These are phyloP conservation scores for Acanthosepion esculentum DNA, from an alignment of 2,888 invertebrate species.

Conservation along the genomic window DNA sequence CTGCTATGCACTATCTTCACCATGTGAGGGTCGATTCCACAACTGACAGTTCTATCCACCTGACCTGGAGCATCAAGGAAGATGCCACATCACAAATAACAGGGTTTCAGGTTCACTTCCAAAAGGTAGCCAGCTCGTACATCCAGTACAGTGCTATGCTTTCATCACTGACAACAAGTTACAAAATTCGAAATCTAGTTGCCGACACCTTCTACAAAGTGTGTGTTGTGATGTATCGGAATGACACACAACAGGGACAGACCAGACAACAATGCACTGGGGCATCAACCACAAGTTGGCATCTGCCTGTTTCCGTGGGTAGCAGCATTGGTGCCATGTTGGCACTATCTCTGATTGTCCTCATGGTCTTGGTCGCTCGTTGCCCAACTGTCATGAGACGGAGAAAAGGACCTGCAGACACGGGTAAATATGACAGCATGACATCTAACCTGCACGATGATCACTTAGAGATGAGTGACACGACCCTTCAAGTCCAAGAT, in stretches of 20 bases:
- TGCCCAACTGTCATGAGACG: conserved; percentile 59
- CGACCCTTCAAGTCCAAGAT: conserved; percentile 65
- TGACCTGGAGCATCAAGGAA: conserved; percentile 60
- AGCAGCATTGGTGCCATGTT: conserved; percentile 70
- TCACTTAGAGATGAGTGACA: conserved; percentile 67
- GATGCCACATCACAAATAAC: conserved; percentile 55
- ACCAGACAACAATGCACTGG: conserved; percentile 64
- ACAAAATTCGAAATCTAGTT: conserved; percentile 65
- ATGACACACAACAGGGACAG: conserved; percentile 55
- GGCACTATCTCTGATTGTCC: conserved; percentile 68
- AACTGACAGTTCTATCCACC: conserved; percentile 63
- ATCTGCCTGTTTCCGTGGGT: conserved; percentile 70
- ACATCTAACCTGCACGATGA: conserved; percentile 68
- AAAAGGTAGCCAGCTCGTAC: conserved; percentile 66
- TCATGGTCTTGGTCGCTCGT: conserved; percentile 67
- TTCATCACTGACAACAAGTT: conserved; percentile 55
- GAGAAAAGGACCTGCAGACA: conserved; percentile 55
- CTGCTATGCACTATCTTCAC: conserved; percentile 36
- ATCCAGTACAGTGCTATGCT: conserved; percentile 65
- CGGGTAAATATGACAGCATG: conserved; percentile 68
- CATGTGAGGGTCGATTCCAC: conserved; percentile 60
- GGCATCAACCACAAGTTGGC: conserved; percentile 69
- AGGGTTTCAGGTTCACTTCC: conserved; percentile 65
- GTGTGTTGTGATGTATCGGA: conserved; percentile 66
- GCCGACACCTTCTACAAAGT: conserved; percentile 71